Base-by-base conservation (phyloP, 2,888 invertebrate species). In the Schizotus pectinicornis region DNA sequence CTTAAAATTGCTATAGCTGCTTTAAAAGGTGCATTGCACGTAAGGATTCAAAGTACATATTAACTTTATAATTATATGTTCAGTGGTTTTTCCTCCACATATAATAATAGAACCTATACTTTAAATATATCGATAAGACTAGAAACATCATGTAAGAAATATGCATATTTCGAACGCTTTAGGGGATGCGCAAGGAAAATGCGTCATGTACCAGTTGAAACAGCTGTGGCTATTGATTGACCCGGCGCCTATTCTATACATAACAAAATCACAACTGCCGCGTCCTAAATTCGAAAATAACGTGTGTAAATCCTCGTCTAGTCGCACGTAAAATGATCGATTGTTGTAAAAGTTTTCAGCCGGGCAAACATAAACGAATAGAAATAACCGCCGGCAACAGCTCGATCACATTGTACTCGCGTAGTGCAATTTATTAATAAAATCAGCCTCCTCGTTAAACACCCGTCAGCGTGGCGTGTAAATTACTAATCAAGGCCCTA, bases 201-300 rank as follows among this genome's bases (percentile, higher is more conserved):
- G 14, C 22, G 46, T 38, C 14, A 34, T 33, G 37, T 8, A 31
- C 43, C 42, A 37, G 7, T 38, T 14, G 11, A 38, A 46, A 39
- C 54, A 54, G 47, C 46, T 47, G 47, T n/a, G 38, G 36, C 47
- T 60, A 60, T 60, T 52, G 60, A 60, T 60, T 60, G 60, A 45
- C 50, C 52, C 42, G 60, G 41, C 30, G 39, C 50, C 32, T 34
- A 55, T n/a, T n/a, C n/a, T n/a, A n/a, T n/a, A 35, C 38, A 38
- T 36, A 12, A 45, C 59, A 65, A 72, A 71, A 70, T 66, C 68
- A 71, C 64, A 72, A 72, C 69, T 71, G 69, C 60, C 62, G 60
- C 65, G 74, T 66, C 69, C 73, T 63, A 69, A 69, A 67, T 72
- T 69, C 67, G 48, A 61, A 64, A 65, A 61, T 55, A 34, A 53